These are phyloP conservation scores for Orycteropus afer DNA, from an alignment of 2,113 vertebrate species.

Conservation along the genomic window DNA sequence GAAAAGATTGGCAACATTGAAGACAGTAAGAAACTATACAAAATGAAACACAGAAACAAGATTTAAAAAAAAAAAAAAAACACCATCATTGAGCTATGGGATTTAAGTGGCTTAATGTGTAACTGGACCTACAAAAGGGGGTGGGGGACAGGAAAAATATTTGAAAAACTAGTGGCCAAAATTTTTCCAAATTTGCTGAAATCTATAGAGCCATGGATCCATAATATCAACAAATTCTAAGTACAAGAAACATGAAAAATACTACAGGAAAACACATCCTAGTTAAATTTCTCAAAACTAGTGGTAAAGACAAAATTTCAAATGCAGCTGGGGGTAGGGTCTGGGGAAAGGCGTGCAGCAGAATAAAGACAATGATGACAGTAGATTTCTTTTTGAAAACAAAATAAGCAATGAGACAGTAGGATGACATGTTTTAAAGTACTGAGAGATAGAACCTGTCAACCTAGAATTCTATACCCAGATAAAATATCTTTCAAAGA, in stretches of 20 bases:
- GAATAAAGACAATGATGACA: neutral
- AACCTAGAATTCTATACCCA: too few species aligned
- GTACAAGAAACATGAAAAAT: neutral
- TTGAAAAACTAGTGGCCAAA: neutral
- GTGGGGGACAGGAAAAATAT: neutral
- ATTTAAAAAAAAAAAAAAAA: too few species aligned
- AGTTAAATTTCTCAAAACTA: too few species aligned
- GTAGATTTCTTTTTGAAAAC: neutral
- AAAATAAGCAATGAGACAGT: neutral
- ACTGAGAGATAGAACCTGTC: neutral
- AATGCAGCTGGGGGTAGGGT: neutral
- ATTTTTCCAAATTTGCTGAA: neutral
- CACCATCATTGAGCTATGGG: neutral
- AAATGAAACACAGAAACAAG: too few species aligned
- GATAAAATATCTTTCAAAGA: neutral
- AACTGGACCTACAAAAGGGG: neutral
- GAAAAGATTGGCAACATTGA: too few species aligned
- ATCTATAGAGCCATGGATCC: neutral
- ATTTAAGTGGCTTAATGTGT: neutral
- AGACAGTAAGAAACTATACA: too few species aligned
- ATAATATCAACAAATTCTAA: neutral
- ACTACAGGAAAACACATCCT: neutral
- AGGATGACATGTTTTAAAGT: neutral
- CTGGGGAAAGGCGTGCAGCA: neutral
- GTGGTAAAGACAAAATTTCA: neutral